Base-by-base conservation (phyloP, 2,797 vertebrate genomes). In the Schizopygopsis malacanthus region DNA sequence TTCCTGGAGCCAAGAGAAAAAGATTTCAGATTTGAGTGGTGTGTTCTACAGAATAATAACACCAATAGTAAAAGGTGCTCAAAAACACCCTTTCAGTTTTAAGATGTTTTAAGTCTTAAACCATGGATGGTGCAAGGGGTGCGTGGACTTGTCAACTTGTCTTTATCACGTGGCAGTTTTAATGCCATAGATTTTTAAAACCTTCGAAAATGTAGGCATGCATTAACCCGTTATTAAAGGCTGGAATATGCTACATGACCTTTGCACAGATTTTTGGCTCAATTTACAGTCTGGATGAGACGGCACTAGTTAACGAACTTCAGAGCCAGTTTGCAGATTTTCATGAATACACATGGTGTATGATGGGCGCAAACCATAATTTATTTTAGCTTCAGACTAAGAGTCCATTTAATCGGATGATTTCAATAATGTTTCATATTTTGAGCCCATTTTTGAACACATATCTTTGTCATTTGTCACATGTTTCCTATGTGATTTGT, bases 1-100 rank as follows among this genome's bases (percentile, higher is more conserved):
- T 89, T 91, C 59, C 90, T 91, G 88, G 15, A 72, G 50, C 2
- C 12, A 20, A 71, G 18, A n/a, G n/a, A 79, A 76, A 79, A 5
- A 85, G 4, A 28, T 47, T 13, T 65, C 18, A 43, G 77, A 61
- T 63, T 25, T 61, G 9, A 37, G 28, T 22, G 47, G 16, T 33
- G 16, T 75, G 10, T 20, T 54, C 10, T 76, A 22, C 18, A 37
- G 28, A 37, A 37, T 3, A 18, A 76, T 0, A 45, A 0, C 37
- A 41, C 11, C 2, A 43, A 43, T 20, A n/a, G 25, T 47, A 47
- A n/a, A n/a, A 25, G 41, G 45, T 47, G 43, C 71, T 33, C 7
- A n/a, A 45, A 71, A 72, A 72, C 20, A 39, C 37, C 37, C 18
- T 69, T 69, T 69, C 16, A 72, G n/a, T 45, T 45, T 6, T 45